Evolutionary conservation across 2,797 vertebrate species (phyloP).

Genomic region (Epinephelus malabaricus): DNA sequence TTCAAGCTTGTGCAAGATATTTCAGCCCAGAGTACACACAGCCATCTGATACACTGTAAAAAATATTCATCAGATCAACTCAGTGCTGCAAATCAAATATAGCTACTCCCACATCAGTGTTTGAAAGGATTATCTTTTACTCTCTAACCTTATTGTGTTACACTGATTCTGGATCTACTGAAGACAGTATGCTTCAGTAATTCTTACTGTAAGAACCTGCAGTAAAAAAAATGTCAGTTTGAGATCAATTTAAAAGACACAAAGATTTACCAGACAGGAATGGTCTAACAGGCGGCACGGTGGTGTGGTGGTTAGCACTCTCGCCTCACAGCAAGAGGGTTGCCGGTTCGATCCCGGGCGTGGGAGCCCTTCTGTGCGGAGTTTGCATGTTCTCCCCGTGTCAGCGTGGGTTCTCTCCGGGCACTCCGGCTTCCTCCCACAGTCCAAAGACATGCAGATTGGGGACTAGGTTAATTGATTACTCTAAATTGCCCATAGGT

Average conservation of each 20-base stretch:
- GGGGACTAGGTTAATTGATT: too few relatives aligned
- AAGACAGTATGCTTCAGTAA: background rate
- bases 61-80: slow-evolving; percentile 1
- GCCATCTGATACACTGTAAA: slow-evolving; percentile 29
- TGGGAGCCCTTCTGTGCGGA: too few relatives aligned
- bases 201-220: background rate
- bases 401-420: too few relatives aligned
- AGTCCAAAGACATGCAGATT: too few relatives aligned
- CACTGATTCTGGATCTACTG: background rate
- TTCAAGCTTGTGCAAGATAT: slow-evolving; percentile 43
- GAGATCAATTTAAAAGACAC: background rate
- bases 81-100: background rate
- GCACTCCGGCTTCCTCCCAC: too few relatives aligned
- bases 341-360: too few relatives aligned
- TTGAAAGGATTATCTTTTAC: background rate
- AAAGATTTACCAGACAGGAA: too few relatives aligned
- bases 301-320: too few relatives aligned
- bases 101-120: background rate
- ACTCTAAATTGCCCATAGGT: too few relatives aligned
- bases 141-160: background rate
- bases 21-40: slow-evolving; percentile 11
- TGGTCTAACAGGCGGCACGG: too few relatives aligned
- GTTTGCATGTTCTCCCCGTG: too few relatives aligned
- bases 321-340: too few relatives aligned
- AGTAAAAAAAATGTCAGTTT: background rate